These are phyloP conservation scores for Portevinia maculata DNA, from an alignment of 2,888 invertebrate species.

Conservation along the genomic window DNA sequence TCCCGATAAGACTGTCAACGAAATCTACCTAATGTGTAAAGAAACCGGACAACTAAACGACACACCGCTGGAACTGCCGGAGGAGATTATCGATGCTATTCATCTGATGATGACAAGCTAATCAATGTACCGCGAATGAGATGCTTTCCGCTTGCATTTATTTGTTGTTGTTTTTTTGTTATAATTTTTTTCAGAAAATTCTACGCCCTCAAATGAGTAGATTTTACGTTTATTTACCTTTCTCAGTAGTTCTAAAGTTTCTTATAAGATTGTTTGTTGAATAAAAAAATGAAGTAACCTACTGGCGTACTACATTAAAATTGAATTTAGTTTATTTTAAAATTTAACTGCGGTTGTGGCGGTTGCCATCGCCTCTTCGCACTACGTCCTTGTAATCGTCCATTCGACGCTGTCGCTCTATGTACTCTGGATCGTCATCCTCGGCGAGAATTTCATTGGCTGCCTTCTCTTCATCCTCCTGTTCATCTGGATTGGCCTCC, in stretches of 20 bases:
- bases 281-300: slow-evolving; percentile 32
- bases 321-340: neutral
- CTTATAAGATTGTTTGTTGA: slow-evolving; percentile 29
- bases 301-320: neutral
- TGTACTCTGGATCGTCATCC: slow-evolving; percentile 88
- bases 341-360: slow-evolving; percentile 89
- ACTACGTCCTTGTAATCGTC: slow-evolving; percentile 96
- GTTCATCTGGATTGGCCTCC: slow-evolving; percentile 84
- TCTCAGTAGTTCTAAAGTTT: slow-evolving; percentile 30
- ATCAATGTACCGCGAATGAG: slow-evolving; percentile 9
- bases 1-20: slow-evolving; percentile 79
- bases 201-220: neutral
- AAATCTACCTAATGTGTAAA: slow-evolving; percentile 81
- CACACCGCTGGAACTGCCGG: slow-evolving; percentile 81
- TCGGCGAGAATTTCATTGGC: slow-evolving; percentile 86
- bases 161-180: slow-evolving; percentile 17
- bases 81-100: slow-evolving; percentile 81
- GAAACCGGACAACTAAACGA: slow-evolving; percentile 80
- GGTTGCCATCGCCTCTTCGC: slow-evolving; percentile 93
- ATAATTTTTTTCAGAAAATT: slow-evolving; percentile 20
- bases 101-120: slow-evolving; percentile 78
- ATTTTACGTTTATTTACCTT: slow-evolving; percentile 49
- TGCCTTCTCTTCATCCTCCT: slow-evolving; percentile 84
- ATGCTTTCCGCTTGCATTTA: slow-evolving; percentile 36
- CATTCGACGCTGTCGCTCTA: slow-evolving; percentile 87